Base-by-base conservation (phyloP, 2,888 invertebrate species). In the Zaprionus lineosus region DNA sequence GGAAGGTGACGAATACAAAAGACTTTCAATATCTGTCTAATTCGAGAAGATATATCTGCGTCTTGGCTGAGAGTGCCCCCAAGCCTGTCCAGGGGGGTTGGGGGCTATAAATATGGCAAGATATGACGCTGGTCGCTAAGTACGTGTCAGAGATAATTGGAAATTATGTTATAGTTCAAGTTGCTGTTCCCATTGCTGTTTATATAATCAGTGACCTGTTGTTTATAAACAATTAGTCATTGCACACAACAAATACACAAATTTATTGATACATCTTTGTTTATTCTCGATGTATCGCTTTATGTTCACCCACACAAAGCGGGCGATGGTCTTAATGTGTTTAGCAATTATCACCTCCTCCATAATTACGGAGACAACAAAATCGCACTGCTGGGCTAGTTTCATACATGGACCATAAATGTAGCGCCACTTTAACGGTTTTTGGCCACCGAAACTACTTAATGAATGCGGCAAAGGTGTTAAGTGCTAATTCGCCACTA, bases 281-380 rank as follows among this genome's bases (percentile, higher is more conserved):
- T 40, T 24, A 24, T 24, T 3, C n/a, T 7, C n/a, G 2, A 24
- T 33, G n/a, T 33, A 33, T 33, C 14, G 2, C 9, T 29, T 11
- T 2, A 29, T 31, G 29, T 2, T 26, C 64, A 48, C 67, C 68
- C 67, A 67, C 60, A 6, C 14, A 11, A 44, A 21, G 9, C 40
- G 36, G 28, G 12, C 14, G 4, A 44, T 26, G n/a, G n/a, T n/a
- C 57, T 46, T 46, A 41, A 69, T 39, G 59, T 34, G n/a, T n/a
- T n/a, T n/a, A n/a, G n/a, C 58, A 81, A 77, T 77, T 77, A 77
- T 39, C 85, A 52, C 11, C 18, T 9, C 1, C 36, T 57, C 40
- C 46, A 52, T 77, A 77, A 77, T 62, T 81, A 44, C 37, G 59
- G 37, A 69, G 70, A 41, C 74, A 82, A 81, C 69, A 43, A 39